Conservation (phyloP, 2,888 invertebrate species). For the Epirrhoe alternata region DNA sequence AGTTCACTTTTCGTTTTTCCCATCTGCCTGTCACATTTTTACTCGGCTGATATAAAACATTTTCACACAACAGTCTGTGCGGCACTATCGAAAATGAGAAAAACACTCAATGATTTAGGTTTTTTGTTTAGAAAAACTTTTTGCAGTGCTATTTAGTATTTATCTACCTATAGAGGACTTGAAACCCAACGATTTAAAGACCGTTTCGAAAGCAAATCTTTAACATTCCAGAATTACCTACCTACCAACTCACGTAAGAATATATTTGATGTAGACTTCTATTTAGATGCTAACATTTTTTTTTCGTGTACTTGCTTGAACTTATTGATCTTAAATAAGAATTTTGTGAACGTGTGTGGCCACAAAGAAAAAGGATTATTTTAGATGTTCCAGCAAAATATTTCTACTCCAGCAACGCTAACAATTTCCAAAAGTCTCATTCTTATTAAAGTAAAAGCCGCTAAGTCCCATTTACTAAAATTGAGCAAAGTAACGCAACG, state of each 20-base stretch:
- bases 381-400: background rate
- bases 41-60: constrained; percentile 11
- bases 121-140: constrained; percentile 5
- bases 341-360: no score
- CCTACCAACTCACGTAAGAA: no score
- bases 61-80: constrained; percentile 4
- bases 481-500: constrained; percentile 42
- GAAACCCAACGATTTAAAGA: no score
- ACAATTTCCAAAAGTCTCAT: constrained; percentile 10
- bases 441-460: constrained; percentile 19
- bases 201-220: no score
- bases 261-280: no score
- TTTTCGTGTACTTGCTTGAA: no score
- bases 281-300: no score
- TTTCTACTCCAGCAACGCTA: background rate
- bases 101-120: constrained; percentile 15
- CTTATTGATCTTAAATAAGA: no score
- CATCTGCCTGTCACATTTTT: constrained; percentile 19
- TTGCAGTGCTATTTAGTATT: background rate
- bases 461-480: constrained; percentile 41
- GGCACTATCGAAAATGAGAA: constrained; percentile 22
- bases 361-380: no score
- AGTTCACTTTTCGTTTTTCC: constrained; percentile 19
- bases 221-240: no score
- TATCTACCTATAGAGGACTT: no score